Percentiles rank a stretch among this genome's conserved stretches.
These are phyloP conservation scores for Brenthis hecate DNA, from an alignment of 2,888 invertebrate species.

Conservation along the genomic window DNA sequence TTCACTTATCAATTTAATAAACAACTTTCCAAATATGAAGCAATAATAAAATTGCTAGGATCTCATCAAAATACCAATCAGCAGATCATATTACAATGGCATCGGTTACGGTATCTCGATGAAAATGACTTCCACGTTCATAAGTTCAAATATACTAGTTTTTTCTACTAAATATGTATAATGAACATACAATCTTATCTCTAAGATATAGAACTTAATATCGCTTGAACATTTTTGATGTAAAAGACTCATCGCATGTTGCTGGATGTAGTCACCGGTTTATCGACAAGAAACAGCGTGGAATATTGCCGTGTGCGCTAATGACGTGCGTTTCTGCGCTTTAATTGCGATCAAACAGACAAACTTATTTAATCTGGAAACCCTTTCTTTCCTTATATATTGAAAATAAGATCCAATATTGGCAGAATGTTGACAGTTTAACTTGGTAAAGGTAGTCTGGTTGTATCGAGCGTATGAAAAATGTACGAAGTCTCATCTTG, in stretches of 20 bases:
- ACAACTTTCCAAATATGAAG: slow-evolving; percentile 51
- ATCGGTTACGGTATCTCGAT: slow-evolving; percentile 56
- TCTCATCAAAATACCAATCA: slow-evolving; percentile 73
- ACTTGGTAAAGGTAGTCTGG: slow-evolving; percentile 51
- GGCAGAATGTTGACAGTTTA: slow-evolving; percentile 25
- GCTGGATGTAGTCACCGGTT: slow-evolving; percentile 48
- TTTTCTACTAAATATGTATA: slow-evolving; percentile 21
- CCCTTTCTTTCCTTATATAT: slow-evolving; percentile 35
- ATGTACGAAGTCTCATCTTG: slow-evolving; percentile 76
- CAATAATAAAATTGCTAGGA: slow-evolving; percentile 55
- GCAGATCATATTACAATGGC: slow-evolving; percentile 64
- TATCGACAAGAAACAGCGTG: slow-evolving; percentile 73
- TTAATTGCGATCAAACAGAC: slow-evolving; percentile 76
- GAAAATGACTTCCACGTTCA: slow-evolving; percentile 53
- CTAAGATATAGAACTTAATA: slow-evolving; percentile 5
- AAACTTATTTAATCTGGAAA: slow-evolving; percentile 51
- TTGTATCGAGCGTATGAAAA: slow-evolving; percentile 71
- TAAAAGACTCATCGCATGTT: slow-evolving; percentile 27
- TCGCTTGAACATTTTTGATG: slow-evolving; percentile 15
- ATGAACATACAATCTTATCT: slow-evolving; percentile 27
- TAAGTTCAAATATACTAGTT: slow-evolving; percentile 19
- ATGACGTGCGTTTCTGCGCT: slow-evolving; percentile 78
- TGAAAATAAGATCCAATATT: slow-evolving; percentile 42
- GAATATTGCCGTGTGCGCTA: slow-evolving; percentile 79
- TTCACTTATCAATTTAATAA: slow-evolving; percentile 48